phyloP scores from a whole-genome alignment of 2,888 invertebrate species.

The Siphlonurus alternatus region DNA sequence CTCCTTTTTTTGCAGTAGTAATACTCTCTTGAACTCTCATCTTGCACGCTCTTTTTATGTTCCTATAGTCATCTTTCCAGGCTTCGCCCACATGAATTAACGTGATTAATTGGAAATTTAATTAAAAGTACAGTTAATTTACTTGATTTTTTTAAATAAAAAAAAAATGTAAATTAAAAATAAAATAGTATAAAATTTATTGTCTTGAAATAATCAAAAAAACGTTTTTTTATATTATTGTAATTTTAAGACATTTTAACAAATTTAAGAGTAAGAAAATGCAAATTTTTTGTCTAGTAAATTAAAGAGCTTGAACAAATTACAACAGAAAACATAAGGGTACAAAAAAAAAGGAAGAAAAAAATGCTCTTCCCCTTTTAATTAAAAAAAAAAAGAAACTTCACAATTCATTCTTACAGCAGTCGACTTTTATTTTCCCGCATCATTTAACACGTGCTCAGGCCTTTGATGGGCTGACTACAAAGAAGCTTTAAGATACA shows the following conservation, averaged over 20 bases:
- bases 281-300: constrained; percentile 2
- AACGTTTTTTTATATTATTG: neutral
- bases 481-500: neutral
- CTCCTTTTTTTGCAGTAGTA: neutral
- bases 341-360: neutral
- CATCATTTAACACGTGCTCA: neutral
- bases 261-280: neutral
- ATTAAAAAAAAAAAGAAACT: constrained; percentile 1
- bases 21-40: neutral
- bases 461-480: neutral
- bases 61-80: neutral
- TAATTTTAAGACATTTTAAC: neutral
- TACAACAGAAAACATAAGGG: neutral
- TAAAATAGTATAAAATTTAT: neutral
- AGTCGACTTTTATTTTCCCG: neutral
- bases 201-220: neutral
- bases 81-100: neutral
- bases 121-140: neutral
- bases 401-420: constrained; percentile 2
- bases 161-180: neutral
- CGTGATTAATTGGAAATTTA: neutral
- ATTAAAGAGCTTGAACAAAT: neutral
- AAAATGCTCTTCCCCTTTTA: constrained; percentile 3
- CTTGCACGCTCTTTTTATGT: neutral
- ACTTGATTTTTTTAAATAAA: neutral